Conservation (phyloP, 2,888 invertebrate genomes). For the Pyrrhia umbra region DNA sequence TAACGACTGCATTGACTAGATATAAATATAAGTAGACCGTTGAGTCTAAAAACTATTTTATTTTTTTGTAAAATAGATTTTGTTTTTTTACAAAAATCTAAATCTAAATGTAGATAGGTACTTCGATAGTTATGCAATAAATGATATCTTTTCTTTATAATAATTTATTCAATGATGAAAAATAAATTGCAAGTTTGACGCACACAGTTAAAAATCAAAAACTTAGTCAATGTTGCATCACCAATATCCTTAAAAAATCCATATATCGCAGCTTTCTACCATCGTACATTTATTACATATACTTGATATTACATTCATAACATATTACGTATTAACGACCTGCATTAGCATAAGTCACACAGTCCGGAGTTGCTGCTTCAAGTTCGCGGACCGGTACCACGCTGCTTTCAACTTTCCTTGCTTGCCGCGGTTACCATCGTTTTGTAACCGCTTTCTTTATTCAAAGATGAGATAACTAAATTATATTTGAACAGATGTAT, state of each 20-base stretch:
- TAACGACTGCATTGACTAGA: no score
- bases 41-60: no score
- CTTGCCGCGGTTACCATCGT: slow-evolving; percentile 77
- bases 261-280: slow-evolving; percentile 45
- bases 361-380: slow-evolving; percentile 70
- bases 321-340: slow-evolving; percentile 58
- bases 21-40: no score
- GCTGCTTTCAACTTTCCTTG: slow-evolving; percentile 85
- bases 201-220: neutral
- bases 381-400: slow-evolving; percentile 79
- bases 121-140: neutral
- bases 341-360: slow-evolving; percentile 67
- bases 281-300: slow-evolving; percentile 24
- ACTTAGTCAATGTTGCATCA: slow-evolving; percentile 24
- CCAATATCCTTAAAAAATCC: slow-evolving; percentile 33
- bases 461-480: slow-evolving; percentile 82
- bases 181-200: no score
- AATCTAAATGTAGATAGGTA: neutral
- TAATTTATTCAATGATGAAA: no score
- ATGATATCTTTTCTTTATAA: neutral
- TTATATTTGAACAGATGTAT: slow-evolving; percentile 66
- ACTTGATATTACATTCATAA: slow-evolving; percentile 30
- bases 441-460: slow-evolving; percentile 84
- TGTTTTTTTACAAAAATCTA: neutral
- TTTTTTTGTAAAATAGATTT: no score